A percentile compares a stretch with the other conserved stretches of the same genome.
Evolutionary conservation across 2,888 invertebrate species (phyloP).

Genomic region (Parnassius smintheus): DNA sequence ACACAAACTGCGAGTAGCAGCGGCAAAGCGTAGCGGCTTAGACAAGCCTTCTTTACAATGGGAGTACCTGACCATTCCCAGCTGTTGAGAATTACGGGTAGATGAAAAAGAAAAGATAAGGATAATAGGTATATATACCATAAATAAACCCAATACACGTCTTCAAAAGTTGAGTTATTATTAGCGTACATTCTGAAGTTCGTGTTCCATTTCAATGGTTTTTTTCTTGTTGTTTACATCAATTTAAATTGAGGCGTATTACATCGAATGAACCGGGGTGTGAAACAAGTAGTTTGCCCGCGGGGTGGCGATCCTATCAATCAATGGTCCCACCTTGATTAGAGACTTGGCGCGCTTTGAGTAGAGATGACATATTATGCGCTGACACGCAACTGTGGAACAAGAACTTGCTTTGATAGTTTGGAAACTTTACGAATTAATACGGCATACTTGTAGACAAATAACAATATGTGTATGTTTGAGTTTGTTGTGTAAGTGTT

Average conservation of each 20-base stretch:
- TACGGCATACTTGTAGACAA: no score
- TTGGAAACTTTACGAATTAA: neutral
- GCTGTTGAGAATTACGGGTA: no score
- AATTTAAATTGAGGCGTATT: slow-evolving; percentile 26
- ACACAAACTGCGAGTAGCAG: no score
- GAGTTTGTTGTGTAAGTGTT: no score
- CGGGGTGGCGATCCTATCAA: slow-evolving; percentile 61
- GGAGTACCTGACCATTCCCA: no score
- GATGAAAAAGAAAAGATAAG: no score
- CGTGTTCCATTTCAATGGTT: slow-evolving; percentile 19
- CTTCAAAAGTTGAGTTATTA: no score
- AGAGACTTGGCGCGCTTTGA: slow-evolving; percentile 66
- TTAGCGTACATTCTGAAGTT: neutral
- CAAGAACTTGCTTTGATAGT: neutral
- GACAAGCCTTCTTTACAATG: no score
- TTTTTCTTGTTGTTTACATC: slow-evolving; percentile 15
- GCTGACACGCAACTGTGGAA: slow-evolving; percentile 57
- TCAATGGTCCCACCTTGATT: slow-evolving; percentile 76
- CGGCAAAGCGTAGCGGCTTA: no score
- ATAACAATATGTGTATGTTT: no score
- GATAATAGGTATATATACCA: no score
- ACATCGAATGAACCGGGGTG: slow-evolving; percentile 40
- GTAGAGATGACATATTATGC: slow-evolving; percentile 68
- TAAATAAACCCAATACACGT: no score
- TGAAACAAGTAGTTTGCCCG: slow-evolving; percentile 36